Conservation (phyloP, 2,888 invertebrate species). For the Sisyra terminalis region DNA sequence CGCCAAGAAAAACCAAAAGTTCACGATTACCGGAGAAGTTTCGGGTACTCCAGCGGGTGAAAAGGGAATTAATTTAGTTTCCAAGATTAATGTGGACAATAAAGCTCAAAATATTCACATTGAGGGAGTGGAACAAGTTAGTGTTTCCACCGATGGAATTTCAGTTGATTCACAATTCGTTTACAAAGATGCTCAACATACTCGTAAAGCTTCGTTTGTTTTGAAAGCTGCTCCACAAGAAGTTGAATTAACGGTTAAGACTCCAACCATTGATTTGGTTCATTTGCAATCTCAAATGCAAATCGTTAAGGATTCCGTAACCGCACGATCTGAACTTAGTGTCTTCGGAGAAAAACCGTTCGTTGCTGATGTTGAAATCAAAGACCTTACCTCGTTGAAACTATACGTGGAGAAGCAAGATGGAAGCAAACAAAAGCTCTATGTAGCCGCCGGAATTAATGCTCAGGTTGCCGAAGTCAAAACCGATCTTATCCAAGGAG, state of each 20-base stretch:
- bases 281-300: slow-evolving; percentile 31
- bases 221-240: slow-evolving; percentile 15
- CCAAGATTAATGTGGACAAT: slow-evolving; percentile 27
- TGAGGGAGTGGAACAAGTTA: background rate
- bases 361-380: slow-evolving; percentile 30
- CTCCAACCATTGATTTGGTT: slow-evolving; percentile 34
- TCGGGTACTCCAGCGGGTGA: slow-evolving; percentile 12
- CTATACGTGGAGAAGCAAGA: slow-evolving; percentile 13
- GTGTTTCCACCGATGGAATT: slow-evolving; percentile 18
- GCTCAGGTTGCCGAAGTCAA: slow-evolving; percentile 43
- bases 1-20: slow-evolving; percentile 36
- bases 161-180: slow-evolving; percentile 19
- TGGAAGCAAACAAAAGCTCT: slow-evolving; percentile 29
- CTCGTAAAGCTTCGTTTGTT: slow-evolving; percentile 18
- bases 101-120: slow-evolving; percentile 23
- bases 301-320: slow-evolving; percentile 32
- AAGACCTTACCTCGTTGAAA: slow-evolving; percentile 39
- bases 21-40: slow-evolving; percentile 24
- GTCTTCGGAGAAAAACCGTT: slow-evolving; percentile 35
- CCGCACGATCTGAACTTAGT: slow-evolving; percentile 30
- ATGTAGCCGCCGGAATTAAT: slow-evolving; percentile 34
- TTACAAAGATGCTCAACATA: slow-evolving; percentile 25
- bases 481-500: slow-evolving; percentile 34
- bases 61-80: slow-evolving; percentile 27
- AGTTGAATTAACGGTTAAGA: slow-evolving; percentile 17